These are phyloP conservation scores for Dioctria rufipes DNA, from an alignment of 2,888 invertebrate genomes.

Conservation along the genomic window DNA sequence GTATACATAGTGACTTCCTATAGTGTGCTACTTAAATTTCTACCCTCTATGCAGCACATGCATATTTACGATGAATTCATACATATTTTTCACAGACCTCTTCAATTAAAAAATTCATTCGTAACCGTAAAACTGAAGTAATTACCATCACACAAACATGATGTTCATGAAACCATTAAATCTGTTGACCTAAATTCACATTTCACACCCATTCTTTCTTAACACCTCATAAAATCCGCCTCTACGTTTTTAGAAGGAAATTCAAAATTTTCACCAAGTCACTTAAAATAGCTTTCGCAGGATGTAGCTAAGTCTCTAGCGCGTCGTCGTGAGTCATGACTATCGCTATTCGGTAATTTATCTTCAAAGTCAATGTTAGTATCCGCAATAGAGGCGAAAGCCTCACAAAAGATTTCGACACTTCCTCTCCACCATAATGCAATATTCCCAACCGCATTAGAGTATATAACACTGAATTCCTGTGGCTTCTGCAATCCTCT, in stretches of 20 bases:
- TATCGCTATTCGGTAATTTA: slow-evolving; percentile 44
- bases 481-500: slow-evolving; percentile 38
- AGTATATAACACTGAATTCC: not conserved
- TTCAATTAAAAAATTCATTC: no score
- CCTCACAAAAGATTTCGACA: slow-evolving; percentile 43
- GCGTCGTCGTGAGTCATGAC: slow-evolving; percentile 1
- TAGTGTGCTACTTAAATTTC: no score
- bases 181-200: slow-evolving; percentile 33
- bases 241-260: not conserved
- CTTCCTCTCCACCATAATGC: slow-evolving; percentile 25
- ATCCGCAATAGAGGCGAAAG: slow-evolving; percentile 33
- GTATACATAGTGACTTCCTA: no score
- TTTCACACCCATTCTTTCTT: slow-evolving; percentile 38
- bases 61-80: no score
- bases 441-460: slow-evolving; percentile 43
- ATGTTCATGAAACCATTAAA: slow-evolving; percentile 25
- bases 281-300: slow-evolving; percentile 38
- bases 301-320: not conserved
- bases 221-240: slow-evolving; percentile 32
- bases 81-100: no score
- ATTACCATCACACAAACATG: not conserved
- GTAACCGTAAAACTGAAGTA: not conserved
- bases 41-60: no score
- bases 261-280: not conserved
- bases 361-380: slow-evolving; percentile 2